Evolutionary conservation across 2,113 vertebrate species (phyloP).

Genomic region (Onychostoma macrolepis): DNA sequence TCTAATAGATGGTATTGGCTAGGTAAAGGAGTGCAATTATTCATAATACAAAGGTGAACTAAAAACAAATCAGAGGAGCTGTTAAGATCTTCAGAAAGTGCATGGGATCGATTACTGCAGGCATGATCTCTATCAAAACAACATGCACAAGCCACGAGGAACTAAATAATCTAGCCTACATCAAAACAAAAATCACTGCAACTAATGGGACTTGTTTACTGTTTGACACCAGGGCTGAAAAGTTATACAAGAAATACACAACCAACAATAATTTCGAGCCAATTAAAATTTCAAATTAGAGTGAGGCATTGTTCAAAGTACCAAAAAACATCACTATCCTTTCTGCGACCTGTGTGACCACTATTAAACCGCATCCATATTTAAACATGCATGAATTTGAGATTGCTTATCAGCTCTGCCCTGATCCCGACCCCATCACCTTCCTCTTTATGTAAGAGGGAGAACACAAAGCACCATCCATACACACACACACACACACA

Average conservation of each 20-base stretch:
- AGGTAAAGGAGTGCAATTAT: neutral
- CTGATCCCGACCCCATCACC: slow-evolving; percentile 8
- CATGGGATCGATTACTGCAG: slow-evolving; percentile 51
- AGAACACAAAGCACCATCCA: neutral
- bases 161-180: neutral
- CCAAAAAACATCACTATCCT: neutral
- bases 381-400: slow-evolving; percentile 7
- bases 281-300: neutral
- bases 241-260: neutral
- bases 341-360: neutral
- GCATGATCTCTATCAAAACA: slow-evolving; percentile 38
- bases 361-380: neutral
- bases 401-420: neutral
- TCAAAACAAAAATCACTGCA: slow-evolving; percentile 10
- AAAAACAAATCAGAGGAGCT: slow-evolving; percentile 21
- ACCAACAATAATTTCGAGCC: neutral
- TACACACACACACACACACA: neutral
- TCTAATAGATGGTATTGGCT: neutral
- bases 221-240: neutral
- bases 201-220: neutral
- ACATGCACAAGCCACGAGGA: slow-evolving; percentile 25
- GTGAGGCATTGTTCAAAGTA: neutral
- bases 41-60: slow-evolving; percentile 36
- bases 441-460: neutral
- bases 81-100: slow-evolving; percentile 41